Base-by-base conservation (phyloP, 2,888 invertebrate genomes). In the Apamea sordens region DNA sequence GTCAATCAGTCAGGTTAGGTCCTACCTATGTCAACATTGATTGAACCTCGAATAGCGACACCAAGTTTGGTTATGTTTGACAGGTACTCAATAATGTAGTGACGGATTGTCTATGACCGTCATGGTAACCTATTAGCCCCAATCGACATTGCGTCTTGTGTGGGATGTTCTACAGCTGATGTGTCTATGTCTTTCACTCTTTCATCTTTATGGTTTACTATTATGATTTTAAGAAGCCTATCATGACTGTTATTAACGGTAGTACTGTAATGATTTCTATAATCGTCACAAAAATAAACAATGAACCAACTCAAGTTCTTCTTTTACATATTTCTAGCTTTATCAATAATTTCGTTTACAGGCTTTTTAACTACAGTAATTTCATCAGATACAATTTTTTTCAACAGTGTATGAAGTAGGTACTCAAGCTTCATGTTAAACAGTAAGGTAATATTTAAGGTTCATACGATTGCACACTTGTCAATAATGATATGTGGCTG, bases 41-140 rank as follows among this genome's bases (percentile, higher is more conserved):
- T 73, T 18, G 32, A 47, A 32, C 72, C 72, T 47, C 61, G 76
- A 75, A 68, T n/a, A 71, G 18, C n/a, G 72, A 47, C 18, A 77
- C 74, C 56, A 24, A 36, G 36, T 77, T 73, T 8, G 65, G 64
- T 28, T 56, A 53, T 44, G 59, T 63, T 13, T 79, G 86, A 75
- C 84, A 77, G 84, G 61, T 75, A 28, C 47, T 73, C 59, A 76
- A 71, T 80, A 64, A 68, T 69, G 71, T 36, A 79, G 76, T 75
- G 76, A 65, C 44, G 63, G 53, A 79, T 74, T 65, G 47, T 44
- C 50, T 82, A 64, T 53, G 70, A 32, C 64, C 56, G 76, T 71
- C 78, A 63, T 65, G 68, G 74, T 82, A 76, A 76, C 84, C 84
- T 73, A 74, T 83, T 85, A 83, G 53, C 86, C 83, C 71, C 73